phyloP scores from a whole-genome alignment of 1,140 invertebrate genomes.

The Tetramorium simillimum region DNA sequence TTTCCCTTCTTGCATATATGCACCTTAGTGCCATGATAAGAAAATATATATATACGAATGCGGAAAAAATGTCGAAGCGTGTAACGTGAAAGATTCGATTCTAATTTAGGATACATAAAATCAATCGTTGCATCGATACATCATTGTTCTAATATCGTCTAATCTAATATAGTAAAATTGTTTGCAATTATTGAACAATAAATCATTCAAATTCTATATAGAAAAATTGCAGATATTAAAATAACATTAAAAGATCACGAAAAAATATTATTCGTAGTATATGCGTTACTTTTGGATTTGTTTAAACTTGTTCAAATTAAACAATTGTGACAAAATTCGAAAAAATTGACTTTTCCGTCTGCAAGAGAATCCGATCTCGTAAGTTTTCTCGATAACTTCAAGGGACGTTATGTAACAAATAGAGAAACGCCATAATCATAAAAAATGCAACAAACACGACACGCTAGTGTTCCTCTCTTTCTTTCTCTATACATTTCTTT shows the following conservation, averaged over 20 bases:
- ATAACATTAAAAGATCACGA: neutral
- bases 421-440: neutral
- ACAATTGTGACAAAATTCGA: neutral
- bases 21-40: conserved; percentile 5
- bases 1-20: conserved; percentile 12
- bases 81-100: neutral
- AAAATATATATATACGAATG: neutral
- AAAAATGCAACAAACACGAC: conserved; percentile 45
- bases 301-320: neutral
- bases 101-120: neutral
- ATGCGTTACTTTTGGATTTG: neutral
- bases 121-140: neutral
- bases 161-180: neutral
- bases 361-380: neutral
- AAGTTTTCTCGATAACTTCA: neutral
- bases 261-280: neutral
- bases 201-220: neutral
- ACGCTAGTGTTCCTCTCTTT: conserved; percentile 23
- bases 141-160: neutral
- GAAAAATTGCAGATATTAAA: neutral
- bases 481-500: conserved; percentile 38
- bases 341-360: neutral
- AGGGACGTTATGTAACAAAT: neutral
- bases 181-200: neutral
- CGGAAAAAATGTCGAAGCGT: neutral